Conservation (phyloP, 2,888 invertebrate genomes). For the Drosophila kambysellisi region DNA sequence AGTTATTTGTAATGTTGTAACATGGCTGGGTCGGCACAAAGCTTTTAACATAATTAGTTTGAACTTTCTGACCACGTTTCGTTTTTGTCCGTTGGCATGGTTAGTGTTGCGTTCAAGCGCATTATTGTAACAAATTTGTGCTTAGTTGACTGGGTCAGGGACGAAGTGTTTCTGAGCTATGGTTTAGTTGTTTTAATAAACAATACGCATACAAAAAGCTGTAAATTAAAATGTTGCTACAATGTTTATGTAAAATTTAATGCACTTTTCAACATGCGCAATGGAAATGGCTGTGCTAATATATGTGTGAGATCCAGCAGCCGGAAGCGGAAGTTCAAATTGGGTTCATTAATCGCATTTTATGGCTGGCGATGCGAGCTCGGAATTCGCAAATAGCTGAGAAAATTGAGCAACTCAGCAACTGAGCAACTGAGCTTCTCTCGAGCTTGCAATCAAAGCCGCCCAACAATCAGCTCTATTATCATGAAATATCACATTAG, state of each 20-base stretch:
- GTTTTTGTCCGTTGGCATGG: constrained; percentile 83
- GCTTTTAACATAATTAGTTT: constrained; percentile 85
- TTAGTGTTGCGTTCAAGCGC: constrained; percentile 82
- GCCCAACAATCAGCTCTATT: constrained; percentile 55
- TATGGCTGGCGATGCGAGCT: constrained; percentile 38
- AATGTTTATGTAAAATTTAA: neutral
- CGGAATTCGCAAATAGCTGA: constrained; percentile 51
- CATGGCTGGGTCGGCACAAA: constrained; percentile 63
- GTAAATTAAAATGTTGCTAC: constrained; percentile 2
- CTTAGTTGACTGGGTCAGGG: constrained; percentile 4
- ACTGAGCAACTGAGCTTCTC: neutral
- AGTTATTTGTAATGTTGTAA: constrained; percentile 53
- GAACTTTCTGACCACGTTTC: constrained; percentile 84
- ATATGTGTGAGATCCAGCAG: constrained; percentile 19
- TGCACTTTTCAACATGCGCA: constrained; percentile 4
- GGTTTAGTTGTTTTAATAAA: constrained; percentile 23
- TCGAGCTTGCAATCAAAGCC: constrained; percentile 18
- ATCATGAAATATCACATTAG: constrained; percentile 69
- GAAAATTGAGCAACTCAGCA: constrained; percentile 2
- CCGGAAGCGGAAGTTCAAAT: constrained; percentile 56
- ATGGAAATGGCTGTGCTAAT: constrained; percentile 20
- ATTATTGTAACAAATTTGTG: constrained; percentile 47
- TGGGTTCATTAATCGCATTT: constrained; percentile 58
- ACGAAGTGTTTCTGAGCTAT: neutral
- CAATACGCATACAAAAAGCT: constrained; percentile 5